Conservation (phyloP, 2,113 vertebrate species). For the Solenodon paradoxus region DNA sequence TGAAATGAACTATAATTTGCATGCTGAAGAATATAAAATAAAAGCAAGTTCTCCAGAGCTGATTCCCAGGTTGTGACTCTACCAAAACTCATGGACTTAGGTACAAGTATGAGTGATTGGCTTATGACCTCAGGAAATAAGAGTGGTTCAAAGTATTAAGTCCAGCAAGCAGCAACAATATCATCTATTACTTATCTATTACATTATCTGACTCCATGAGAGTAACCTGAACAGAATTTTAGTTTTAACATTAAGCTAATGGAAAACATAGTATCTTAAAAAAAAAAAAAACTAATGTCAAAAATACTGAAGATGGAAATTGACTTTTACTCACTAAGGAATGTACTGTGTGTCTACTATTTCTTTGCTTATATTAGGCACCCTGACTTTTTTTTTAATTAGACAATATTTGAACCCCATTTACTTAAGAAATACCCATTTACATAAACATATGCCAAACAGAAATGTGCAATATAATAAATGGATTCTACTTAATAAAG, state of each 20-base stretch:
- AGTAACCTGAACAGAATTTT: slow-evolving; percentile 34
- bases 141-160: slow-evolving; percentile 3
- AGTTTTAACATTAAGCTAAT: slow-evolving; percentile 35
- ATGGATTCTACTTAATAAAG: slow-evolving; percentile 21
- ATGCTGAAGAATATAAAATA: background rate
- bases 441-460: background rate
- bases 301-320: background rate
- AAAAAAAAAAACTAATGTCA: background rate
- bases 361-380: background rate
- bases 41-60: slow-evolving; percentile 1
- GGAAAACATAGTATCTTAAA: slow-evolving; percentile 19
- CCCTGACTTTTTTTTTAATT: background rate
- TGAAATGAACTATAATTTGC: background rate
- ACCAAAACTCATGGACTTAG: slow-evolving; percentile 15
- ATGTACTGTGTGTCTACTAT: background rate
- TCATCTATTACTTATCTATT: background rate
- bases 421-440: background rate
- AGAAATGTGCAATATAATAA: background rate
- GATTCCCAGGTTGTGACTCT: slow-evolving; percentile 45
- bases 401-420: background rate
- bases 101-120: slow-evolving; percentile 1
- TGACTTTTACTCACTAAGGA: background rate
- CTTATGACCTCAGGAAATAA: background rate
- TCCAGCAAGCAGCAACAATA: background rate
- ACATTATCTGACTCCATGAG: slow-evolving; percentile 21